Percentiles rank a stretch among this genome's conserved stretches.
Conservation (phyloP, 2,888 invertebrate species). For the Parelbella ahira region DNA sequence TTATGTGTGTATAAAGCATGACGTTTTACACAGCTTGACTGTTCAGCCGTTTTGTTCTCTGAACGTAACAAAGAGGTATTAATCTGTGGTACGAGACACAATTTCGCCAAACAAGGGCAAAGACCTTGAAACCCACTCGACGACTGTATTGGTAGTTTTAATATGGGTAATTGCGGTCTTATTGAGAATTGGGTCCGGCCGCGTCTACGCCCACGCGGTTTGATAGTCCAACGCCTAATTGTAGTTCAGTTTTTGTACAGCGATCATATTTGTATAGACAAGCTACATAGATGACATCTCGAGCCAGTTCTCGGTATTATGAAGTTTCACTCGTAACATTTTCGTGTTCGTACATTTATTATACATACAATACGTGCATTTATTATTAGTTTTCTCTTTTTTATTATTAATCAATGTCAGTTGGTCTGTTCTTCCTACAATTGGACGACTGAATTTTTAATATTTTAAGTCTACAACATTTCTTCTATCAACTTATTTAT, state of each 20-base stretch:
- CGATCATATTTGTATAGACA: slow-evolving; percentile 10
- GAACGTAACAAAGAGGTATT: slow-evolving; percentile 44
- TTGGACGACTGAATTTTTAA: no score
- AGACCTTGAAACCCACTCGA: slow-evolving; percentile 68
- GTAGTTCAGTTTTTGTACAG: slow-evolving; percentile 31
- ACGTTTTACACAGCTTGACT: slow-evolving; percentile 4
- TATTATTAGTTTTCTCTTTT: no score
- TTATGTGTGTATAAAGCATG: slow-evolving; percentile 17
- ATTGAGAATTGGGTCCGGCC: slow-evolving; percentile 61
- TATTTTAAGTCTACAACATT: no score
- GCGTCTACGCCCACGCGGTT: slow-evolving; percentile 52
- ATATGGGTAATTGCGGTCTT: slow-evolving; percentile 70
- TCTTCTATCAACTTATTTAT: not conserved
- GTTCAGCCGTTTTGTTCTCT: slow-evolving; percentile 12
- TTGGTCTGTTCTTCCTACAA: no score
- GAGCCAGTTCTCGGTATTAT: no score
- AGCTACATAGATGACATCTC: no score
- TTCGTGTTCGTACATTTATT: no score
- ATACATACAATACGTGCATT: no score
- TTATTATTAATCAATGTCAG: no score
- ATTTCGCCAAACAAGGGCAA: slow-evolving; percentile 63
- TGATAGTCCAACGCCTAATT: slow-evolving; percentile 35
- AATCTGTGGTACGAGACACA: slow-evolving; percentile 51
- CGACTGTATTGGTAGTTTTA: slow-evolving; percentile 64
- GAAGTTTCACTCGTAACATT: no score